phyloP scores from a whole-genome alignment of 2,113 vertebrate genomes.

The Neotragus pygmaeus region DNA sequence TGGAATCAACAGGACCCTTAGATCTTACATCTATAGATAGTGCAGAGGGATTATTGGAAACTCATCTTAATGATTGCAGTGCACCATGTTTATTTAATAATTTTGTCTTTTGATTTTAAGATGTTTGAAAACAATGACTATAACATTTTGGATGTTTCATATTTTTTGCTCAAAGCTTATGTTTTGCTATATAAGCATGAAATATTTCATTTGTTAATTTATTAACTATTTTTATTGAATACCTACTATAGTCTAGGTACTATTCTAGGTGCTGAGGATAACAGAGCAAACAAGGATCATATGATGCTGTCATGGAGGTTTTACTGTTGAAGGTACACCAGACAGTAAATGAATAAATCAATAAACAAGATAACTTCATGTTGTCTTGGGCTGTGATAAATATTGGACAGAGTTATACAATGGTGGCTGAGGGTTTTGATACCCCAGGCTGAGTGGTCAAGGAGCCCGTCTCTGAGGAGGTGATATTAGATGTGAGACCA shows the following conservation, averaged over 20 bases:
- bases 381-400: background rate
- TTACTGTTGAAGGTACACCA: background rate
- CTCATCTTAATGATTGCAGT: background rate
- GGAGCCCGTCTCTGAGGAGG: background rate
- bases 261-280: background rate
- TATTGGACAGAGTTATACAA: background rate
- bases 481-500: background rate
- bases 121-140: background rate
- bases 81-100: background rate
- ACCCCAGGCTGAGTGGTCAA: background rate
- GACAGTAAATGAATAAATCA: background rate
- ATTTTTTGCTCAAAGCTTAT: background rate
- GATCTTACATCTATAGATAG: background rate
- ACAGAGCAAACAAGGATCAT: background rate
- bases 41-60: background rate
- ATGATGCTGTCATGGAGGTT: background rate
- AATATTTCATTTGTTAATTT: background rate
- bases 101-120: background rate
- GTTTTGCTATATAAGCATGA: background rate
- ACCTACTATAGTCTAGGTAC: background rate
- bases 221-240: background rate
- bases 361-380: background rate
- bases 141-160: background rate
- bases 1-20: background rate
- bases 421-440: background rate